phyloP scores from a whole-genome alignment of 2,888 invertebrate genomes.

The Metalampra italica region DNA sequence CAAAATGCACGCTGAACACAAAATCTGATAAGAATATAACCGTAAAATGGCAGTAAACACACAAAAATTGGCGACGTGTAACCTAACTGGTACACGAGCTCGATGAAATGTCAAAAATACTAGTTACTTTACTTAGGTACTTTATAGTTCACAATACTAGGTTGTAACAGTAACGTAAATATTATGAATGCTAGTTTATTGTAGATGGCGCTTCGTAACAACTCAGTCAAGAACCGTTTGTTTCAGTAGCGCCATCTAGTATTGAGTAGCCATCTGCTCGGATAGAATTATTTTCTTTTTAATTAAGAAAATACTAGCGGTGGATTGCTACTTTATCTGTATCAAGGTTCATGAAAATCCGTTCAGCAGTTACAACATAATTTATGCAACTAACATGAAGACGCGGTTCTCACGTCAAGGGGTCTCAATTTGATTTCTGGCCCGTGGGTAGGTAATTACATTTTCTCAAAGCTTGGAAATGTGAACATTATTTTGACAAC shows the following conservation, averaged over 20 bases:
- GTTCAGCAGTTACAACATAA: too few relatives aligned
- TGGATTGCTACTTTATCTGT: too few relatives aligned
- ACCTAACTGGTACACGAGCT: constrained; percentile 29
- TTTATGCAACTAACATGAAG: too few relatives aligned
- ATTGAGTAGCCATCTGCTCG: constrained; percentile 2
- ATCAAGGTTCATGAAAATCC: too few relatives aligned
- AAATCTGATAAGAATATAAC: constrained; percentile 34
- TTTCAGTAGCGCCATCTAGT: constrained; percentile 3
- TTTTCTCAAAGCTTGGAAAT: too few relatives aligned
- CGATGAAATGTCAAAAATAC: constrained; percentile 23
- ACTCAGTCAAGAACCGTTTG: neutral
- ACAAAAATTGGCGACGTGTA: constrained; percentile 54
- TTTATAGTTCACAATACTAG: constrained; percentile 8
- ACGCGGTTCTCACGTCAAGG: too few relatives aligned
- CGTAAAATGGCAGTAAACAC: constrained; percentile 22
- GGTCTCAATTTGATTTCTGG: too few relatives aligned
- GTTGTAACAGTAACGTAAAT: constrained; percentile 2
- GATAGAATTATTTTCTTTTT: too few relatives aligned
- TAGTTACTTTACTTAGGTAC: constrained; percentile 1
- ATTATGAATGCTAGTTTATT: neutral
- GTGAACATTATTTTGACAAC: too few relatives aligned
- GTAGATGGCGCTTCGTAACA: neutral
- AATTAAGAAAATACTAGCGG: too few relatives aligned
- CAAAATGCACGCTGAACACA: constrained; percentile 17
- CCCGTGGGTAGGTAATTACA: too few relatives aligned